These are phyloP conservation scores for Brachyhypopomus gauderio DNA, from an alignment of 2,113 vertebrate species.

Conservation along the genomic window DNA sequence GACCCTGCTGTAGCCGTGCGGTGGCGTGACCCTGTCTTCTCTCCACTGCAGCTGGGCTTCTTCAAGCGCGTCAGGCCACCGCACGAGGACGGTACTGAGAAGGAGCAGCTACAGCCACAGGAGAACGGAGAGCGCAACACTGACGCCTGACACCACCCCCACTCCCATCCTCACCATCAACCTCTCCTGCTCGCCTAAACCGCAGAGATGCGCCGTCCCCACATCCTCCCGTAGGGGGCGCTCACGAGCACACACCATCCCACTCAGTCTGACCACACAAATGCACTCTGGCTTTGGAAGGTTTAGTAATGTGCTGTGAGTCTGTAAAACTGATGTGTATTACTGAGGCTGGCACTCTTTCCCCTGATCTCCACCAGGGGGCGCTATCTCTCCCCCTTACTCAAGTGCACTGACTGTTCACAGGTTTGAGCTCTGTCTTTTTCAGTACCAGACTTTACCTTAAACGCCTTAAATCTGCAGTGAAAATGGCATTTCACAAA, in stretches of 20 bases:
- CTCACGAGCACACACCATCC: no score
- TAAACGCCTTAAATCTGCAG: not conserved
- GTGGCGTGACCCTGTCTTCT: not conserved
- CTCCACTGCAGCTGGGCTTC: slow-evolving; percentile 87
- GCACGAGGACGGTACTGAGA: slow-evolving; percentile 88
- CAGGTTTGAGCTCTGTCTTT: no score
- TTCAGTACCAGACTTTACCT: no score
- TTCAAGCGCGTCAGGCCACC: slow-evolving; percentile 96
- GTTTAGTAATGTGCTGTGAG: no score
- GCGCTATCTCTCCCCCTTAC: no score
- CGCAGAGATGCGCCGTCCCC: not conserved
- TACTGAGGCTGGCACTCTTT: no score
- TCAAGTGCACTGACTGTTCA: not conserved
- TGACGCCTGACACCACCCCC: slow-evolving; percentile 76
- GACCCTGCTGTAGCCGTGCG: no score
- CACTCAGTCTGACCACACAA: no score
- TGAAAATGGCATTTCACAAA: not conserved
- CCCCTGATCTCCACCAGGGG: no score
- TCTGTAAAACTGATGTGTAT: no score
- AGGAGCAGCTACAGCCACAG: slow-evolving; percentile 93
- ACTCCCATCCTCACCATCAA: not conserved
- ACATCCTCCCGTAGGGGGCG: not conserved
- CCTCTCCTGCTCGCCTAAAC: not conserved
- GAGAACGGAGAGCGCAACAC: slow-evolving; percentile 90
- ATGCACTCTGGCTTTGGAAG: no score